Evolutionary conservation across 53 echinoderm and acorn worm species (phyloP).

Genomic region (Luidia sarsii): DNA sequence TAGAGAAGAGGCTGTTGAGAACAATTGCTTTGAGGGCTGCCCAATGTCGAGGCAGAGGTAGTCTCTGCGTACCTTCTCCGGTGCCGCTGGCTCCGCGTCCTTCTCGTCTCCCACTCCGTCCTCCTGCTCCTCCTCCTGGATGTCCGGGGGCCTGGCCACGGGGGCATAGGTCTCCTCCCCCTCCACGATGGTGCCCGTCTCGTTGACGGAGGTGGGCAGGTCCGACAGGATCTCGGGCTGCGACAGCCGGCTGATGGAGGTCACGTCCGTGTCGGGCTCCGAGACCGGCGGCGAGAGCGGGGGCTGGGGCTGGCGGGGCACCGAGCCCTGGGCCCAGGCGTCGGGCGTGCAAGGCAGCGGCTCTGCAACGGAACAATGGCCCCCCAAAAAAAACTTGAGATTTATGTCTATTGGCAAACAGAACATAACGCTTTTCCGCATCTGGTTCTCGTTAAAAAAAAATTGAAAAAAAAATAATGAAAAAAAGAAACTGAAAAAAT

Average conservation of each 20-base stretch:
- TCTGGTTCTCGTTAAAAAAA: no score
- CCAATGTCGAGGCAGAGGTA: no score
- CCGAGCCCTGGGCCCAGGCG: slow-evolving; percentile 98
- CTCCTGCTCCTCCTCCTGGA: slow-evolving; percentile 45
- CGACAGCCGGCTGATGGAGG: slow-evolving; percentile 74
- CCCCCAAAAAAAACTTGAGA: no score
- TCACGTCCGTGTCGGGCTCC: slow-evolving; percentile 92
- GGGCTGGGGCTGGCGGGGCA: slow-evolving; percentile 80
- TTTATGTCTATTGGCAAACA: no score
- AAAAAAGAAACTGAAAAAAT: no score
- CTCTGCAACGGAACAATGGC: slow-evolving; percentile 59
- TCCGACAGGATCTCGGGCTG: slow-evolving; percentile 80
- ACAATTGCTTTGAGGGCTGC: no score
- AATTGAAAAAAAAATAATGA: no score
- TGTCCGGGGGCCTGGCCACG: slow-evolving; percentile 37
- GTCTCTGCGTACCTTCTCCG: no score
- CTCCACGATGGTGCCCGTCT: slow-evolving; percentile 61
- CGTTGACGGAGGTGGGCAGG: slow-evolving; percentile 70
- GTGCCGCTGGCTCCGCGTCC: no score
- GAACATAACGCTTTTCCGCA: no score
- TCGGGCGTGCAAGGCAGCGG: slow-evolving; percentile 82
- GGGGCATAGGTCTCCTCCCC: slow-evolving; percentile 56
- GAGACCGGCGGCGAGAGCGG: slow-evolving; percentile 73
- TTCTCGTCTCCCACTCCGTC: neutral
- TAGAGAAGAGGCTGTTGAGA: no score